Conservation (phyloP, 2,113 vertebrate genomes). For the Strigops habroptila region DNA sequence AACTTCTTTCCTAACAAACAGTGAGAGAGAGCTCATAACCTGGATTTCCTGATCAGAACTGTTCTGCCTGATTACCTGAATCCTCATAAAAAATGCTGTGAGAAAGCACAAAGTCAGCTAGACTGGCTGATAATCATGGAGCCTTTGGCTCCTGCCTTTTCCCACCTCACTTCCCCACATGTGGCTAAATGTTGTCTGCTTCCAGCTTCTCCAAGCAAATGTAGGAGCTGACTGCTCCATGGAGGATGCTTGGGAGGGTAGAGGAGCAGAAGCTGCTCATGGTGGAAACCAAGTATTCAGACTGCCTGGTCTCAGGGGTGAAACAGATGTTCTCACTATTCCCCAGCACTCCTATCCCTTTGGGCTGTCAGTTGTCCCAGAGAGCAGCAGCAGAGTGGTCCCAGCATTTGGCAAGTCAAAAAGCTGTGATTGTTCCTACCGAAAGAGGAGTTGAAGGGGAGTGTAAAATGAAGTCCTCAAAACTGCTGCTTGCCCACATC, state of each 20-base stretch:
- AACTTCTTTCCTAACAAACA: neutral
- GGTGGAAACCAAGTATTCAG: neutral
- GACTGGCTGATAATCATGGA: neutral
- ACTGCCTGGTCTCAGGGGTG: fast-evolving
- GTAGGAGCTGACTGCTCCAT: neutral
- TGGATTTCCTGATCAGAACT: neutral
- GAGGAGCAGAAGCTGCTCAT: neutral
- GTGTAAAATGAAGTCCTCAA: neutral
- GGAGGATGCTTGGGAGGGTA: neutral
- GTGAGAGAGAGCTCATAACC: neutral
- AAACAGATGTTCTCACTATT: neutral
- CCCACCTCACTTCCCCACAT: neutral
- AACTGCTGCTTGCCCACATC: neutral
- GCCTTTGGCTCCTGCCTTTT: neutral
- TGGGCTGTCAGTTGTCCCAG: neutral
- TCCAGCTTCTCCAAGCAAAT: neutral
- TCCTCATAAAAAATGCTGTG: neutral
- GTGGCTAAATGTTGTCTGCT: neutral
- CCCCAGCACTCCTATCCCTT: neutral
- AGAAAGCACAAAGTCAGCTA: neutral
- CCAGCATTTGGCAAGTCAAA: neutral
- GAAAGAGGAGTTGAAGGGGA: neutral
- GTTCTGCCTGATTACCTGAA: neutral
- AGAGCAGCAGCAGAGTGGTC: neutral
- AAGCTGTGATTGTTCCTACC: neutral